Evolutionary conservation across 2,888 invertebrate species (phyloP).

Genomic region (Stratiomys singularior): DNA sequence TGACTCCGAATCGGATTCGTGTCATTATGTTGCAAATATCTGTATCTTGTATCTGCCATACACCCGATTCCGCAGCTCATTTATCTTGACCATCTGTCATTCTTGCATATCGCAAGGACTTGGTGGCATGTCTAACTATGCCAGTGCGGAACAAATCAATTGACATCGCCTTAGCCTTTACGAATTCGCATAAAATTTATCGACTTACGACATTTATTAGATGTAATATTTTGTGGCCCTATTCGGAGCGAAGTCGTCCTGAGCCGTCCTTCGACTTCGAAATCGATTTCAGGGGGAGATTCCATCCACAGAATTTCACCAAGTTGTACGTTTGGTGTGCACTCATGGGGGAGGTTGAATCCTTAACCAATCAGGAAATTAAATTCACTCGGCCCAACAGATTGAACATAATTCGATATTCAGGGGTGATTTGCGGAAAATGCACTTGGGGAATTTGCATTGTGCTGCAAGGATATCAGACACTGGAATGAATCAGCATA

Average conservation of each 20-base stretch:
- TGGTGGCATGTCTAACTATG: constrained; percentile 9
- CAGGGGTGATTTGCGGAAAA: constrained; percentile 9
- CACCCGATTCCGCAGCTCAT: constrained; percentile 2
- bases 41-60: constrained; percentile 17
- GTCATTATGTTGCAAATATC: constrained; percentile 44
- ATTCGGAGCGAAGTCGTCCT: neutral
- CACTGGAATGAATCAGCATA: neutral
- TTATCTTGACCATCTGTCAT: constrained; percentile 33
- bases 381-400: constrained; percentile 40
- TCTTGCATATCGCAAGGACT: neutral
- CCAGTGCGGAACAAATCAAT: constrained; percentile 42
- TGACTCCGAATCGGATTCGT: constrained; percentile 47
- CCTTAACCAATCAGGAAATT: constrained; percentile 50
- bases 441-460: constrained; percentile 8
- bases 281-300: neutral
- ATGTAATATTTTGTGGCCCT: constrained; percentile 33
- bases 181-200: constrained; percentile 42
- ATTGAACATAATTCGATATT: constrained; percentile 32
- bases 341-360: constrained; percentile 13
- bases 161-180: constrained; percentile 9
- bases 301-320: neutral
- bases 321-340: neutral
- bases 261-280: neutral
- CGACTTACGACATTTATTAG: constrained; percentile 34
- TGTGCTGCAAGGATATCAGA: neutral